Conservation (phyloP, 2,113 vertebrate genomes). For the Jaculus jaculus region DNA sequence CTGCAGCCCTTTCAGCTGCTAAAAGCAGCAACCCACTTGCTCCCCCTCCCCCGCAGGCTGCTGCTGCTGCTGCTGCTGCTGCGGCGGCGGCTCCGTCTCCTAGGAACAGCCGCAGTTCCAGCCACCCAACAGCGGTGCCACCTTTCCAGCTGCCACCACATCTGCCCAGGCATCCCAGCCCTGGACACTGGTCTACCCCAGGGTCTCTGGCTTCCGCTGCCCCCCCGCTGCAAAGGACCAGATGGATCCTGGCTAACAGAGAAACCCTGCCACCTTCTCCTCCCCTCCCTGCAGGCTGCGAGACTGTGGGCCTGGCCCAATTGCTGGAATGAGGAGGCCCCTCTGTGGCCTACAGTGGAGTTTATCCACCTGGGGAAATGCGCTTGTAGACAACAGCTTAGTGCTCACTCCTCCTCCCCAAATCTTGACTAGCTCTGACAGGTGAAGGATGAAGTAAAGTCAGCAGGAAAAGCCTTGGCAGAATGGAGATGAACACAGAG, state of each 20-base stretch:
- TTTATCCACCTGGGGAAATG: conserved; percentile 64
- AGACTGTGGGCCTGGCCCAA: conserved; percentile 36
- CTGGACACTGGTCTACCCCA: neutral
- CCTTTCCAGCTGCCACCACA: conserved; percentile 68
- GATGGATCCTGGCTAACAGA: neutral
- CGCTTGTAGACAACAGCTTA: conserved; percentile 41
- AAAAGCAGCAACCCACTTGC: conserved; percentile 81
- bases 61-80: neutral
- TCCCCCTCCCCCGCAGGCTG: conserved; percentile 72
- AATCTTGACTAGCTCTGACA: conserved; percentile 13
- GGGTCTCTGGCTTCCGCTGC: conserved; percentile 11
- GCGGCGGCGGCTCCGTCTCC: conserved; percentile 73
- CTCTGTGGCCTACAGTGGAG: conserved; percentile 67
- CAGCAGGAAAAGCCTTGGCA: neutral
- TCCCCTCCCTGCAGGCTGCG: conserved; percentile 18
- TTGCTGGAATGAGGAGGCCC: conserved; percentile 73
- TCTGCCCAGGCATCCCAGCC: conserved; percentile 69
- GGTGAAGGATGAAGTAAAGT: neutral
- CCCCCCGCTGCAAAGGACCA: neutral
- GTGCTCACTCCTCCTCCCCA: conserved; percentile 37
- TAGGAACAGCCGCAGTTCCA: conserved; percentile 78
- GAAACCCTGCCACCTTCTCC: conserved; percentile 25
- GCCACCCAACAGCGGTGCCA: conserved; percentile 40
- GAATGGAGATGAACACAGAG: neutral
- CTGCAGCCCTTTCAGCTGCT: conserved; percentile 80